Conservation (phyloP, 2,888 invertebrate species). For the Melikaiella ostensackeni region DNA sequence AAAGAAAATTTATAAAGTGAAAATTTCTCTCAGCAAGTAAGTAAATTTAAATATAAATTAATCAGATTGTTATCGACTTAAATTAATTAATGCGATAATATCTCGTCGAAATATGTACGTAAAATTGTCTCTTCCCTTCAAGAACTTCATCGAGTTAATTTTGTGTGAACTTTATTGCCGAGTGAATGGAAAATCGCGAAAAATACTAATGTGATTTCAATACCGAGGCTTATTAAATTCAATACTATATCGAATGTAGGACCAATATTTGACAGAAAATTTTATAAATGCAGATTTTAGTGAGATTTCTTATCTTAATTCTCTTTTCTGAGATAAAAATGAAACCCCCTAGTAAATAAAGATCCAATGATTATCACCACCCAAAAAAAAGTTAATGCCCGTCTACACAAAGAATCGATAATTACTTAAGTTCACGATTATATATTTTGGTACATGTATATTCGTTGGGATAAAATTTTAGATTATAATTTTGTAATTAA, state of each 20-base stretch:
- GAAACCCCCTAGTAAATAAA: background rate
- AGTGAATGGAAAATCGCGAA: background rate
- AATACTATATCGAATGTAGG: slow-evolving; percentile 24
- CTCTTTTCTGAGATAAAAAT: slow-evolving; percentile 25
- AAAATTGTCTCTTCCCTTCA: background rate
- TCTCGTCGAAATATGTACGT: background rate
- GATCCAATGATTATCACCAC: background rate
- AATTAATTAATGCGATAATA: background rate
- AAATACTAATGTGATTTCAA: background rate
- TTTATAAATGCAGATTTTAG: slow-evolving; percentile 14
- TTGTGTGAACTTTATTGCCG: background rate
- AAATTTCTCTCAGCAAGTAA: background rate
- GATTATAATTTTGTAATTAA: no score
- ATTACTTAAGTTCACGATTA: background rate
- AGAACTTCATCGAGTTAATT: background rate
- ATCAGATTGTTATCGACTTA: background rate
- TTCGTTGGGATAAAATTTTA: background rate
- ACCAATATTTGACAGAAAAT: background rate
- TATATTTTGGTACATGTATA: background rate
- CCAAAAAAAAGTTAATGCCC: background rate
- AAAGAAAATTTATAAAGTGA: background rate
- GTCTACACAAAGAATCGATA: background rate
- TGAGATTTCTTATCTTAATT: slow-evolving; percentile 28
- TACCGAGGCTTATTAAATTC: background rate
- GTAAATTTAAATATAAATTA: background rate